These are phyloP conservation scores for Drosophila miranda DNA, from an alignment of 1,140 invertebrate species.

Conservation along the genomic window DNA sequence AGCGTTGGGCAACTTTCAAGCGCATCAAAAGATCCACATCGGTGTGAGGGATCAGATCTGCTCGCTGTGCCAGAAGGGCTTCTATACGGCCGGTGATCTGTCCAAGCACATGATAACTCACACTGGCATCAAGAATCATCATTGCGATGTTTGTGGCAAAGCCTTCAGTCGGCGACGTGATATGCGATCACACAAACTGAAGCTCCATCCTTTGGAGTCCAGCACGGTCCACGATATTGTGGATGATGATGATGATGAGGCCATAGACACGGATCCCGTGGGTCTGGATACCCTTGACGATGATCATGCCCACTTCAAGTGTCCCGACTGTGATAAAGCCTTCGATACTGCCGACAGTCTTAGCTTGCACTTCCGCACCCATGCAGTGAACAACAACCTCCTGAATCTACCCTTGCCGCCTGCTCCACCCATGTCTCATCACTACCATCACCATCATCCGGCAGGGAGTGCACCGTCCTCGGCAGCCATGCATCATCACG, in stretches of 20 bases:
- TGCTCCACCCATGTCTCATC: slow-evolving; percentile 61
- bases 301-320: slow-evolving; percentile 71
- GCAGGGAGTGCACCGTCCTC: slow-evolving; percentile 29
- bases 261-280: slow-evolving; percentile 74
- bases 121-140: slow-evolving; percentile 89
- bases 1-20: slow-evolving; percentile 84
- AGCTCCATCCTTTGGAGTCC: slow-evolving; percentile 67
- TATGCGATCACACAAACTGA: slow-evolving; percentile 82
- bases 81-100: slow-evolving; percentile 87
- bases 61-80: slow-evolving; percentile 87
- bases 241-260: slow-evolving; percentile 70
- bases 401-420: slow-evolving; percentile 66
- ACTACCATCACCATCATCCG: slow-evolving; percentile 60
- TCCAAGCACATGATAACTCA: slow-evolving; percentile 89
- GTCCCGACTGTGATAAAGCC: slow-evolving; percentile 80
- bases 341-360: slow-evolving; percentile 72
- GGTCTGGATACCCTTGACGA: slow-evolving; percentile 60
- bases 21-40: slow-evolving; percentile 85
- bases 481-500: slow-evolving; percentile 54
- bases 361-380: slow-evolving; percentile 74
- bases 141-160: slow-evolving; percentile 89
- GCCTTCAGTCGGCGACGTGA: slow-evolving; percentile 87
- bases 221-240: slow-evolving; percentile 65
- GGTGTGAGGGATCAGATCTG: slow-evolving; percentile 86
- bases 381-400: slow-evolving; percentile 66